Conservation (phyloP, 1,140 invertebrate species). For the Aphaenogaster ashmeadi region DNA sequence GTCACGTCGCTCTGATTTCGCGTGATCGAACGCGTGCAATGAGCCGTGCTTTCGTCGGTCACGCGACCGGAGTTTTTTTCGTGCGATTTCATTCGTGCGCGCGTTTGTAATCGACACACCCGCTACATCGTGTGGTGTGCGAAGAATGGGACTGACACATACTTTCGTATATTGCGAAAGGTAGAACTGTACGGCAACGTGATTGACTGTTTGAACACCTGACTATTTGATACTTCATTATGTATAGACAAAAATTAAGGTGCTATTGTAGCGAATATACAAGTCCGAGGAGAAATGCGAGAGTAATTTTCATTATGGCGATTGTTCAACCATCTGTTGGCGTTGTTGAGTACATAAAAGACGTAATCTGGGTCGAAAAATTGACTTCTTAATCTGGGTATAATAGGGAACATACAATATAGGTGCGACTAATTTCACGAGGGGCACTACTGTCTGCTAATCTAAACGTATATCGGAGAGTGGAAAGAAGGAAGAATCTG, state of each 20-base stretch:
- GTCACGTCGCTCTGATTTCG: slow-evolving; percentile 64
- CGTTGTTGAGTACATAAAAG: not conserved
- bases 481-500: not conserved
- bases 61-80: slow-evolving; percentile 67
- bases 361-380: not conserved
- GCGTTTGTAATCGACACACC: slow-evolving; percentile 33
- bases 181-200: not conserved
- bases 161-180: slow-evolving; percentile 36
- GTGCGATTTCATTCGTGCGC: slow-evolving; percentile 5
- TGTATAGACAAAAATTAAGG: slow-evolving; percentile 1
- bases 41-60: slow-evolving; percentile 51
- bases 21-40: slow-evolving; percentile 68
- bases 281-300: not conserved
- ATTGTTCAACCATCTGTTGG: slow-evolving; percentile 4
- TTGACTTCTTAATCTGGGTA: not conserved
- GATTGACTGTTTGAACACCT: not conserved
- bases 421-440: slow-evolving; percentile 18
- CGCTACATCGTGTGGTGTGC: not conserved
- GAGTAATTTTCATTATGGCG: slow-evolving; percentile 19
- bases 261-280: not conserved
- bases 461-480: slow-evolving; percentile 50
- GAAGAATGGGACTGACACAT: slow-evolving; percentile 6
- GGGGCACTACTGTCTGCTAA: slow-evolving; percentile 41
- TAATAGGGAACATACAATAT: not conserved
- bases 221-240: not conserved